Evolutionary conservation across 1,140 invertebrate genomes (phyloP), one percentile per base, ranked within the genome.

Genomic region (Bursaphelenchus mucronatus): DNA sequence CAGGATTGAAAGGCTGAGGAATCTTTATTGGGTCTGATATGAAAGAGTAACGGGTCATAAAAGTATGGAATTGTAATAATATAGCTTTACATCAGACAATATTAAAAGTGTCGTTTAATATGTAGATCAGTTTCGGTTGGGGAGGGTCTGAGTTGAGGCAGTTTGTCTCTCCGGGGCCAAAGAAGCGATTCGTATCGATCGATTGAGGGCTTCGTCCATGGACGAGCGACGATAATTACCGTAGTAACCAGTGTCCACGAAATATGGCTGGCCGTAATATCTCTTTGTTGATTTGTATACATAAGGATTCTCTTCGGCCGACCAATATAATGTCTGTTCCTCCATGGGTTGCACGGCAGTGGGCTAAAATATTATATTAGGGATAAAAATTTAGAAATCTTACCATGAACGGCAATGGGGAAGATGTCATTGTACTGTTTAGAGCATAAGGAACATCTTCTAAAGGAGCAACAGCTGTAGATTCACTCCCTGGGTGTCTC

Each of bases 281-380:
- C 79, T 54, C 59, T 74, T 76, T 13, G 78, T 81, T 19, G 76
- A 73, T 45, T 79, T 79, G 56, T 79, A 80, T 53, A 80, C 75
- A 50, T 80, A 79, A 7, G 78, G 78, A 70, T 80, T 80, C 53
- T 80, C 78, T 52, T 81, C 79, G 15, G 78, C 78, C 40, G 71
- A 76, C 78, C 78, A 80, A 53, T 80, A 80, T 3, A 80, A 63
- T 8, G 80, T 78, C 59, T 79, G 77, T 61, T 79, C 77, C 61
- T 79, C 77, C 61, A 82, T 77, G 15, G 76, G 71, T 45, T 73
- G 71, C 8, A 76, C 59, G 15, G 77, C 56, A 54, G 63, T 68
- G 61, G 57, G 72, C 73, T 76, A 21, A 52, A 58, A 53, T 7
- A 55, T 43, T n/a, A 9, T 30, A 10, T 53, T 41, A 41, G 15